These are phyloP conservation scores for Agriopis leucophaearia DNA, from an alignment of 2,888 invertebrate species.

Conservation along the genomic window DNA sequence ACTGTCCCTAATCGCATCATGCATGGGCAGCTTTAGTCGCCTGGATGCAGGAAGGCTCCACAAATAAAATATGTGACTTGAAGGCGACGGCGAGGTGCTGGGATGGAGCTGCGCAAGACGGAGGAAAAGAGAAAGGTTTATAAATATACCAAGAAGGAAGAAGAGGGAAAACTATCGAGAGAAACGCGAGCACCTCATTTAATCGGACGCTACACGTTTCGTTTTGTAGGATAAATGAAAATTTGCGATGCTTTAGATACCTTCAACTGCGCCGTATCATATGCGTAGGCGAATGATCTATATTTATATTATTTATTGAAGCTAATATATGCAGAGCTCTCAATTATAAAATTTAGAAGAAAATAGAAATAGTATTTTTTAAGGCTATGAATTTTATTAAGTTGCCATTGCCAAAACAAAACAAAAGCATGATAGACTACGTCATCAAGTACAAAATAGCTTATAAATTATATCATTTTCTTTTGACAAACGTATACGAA, in stretches of 20 bases:
- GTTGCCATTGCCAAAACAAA: too few relatives aligned
- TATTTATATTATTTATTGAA: slow-evolving; percentile 28
- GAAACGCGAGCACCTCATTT: slow-evolving; percentile 86
- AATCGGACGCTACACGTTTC: slow-evolving; percentile 86
- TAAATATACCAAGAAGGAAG: slow-evolving; percentile 52
- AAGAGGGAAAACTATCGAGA: slow-evolving; percentile 78
- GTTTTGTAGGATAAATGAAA: slow-evolving; percentile 81
- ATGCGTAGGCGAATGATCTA: slow-evolving; percentile 42
- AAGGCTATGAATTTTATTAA: not conserved
- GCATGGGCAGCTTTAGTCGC: slow-evolving; percentile 75
- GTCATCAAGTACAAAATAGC: too few relatives aligned
- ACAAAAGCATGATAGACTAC: too few relatives aligned
- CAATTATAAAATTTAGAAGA: slow-evolving; percentile 12
- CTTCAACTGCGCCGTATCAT: slow-evolving; percentile 49
- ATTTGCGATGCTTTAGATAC: slow-evolving; percentile 74
- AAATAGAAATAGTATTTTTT: not conserved
- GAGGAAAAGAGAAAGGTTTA: slow-evolving; percentile 62
- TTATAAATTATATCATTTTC: too few relatives aligned
- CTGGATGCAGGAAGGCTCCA: slow-evolving; percentile 84
- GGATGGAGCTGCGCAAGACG: slow-evolving; percentile 80
- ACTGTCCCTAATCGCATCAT: slow-evolving; percentile 60
- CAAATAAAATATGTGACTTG: slow-evolving; percentile 86
- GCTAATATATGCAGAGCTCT: slow-evolving; percentile 13
- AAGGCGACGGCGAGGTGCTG: slow-evolving; percentile 84
- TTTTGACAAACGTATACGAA: too few relatives aligned